Evolutionary conservation across 2,797 vertebrate genomes (phyloP).

Genomic region (Smutsia gigantea): DNA sequence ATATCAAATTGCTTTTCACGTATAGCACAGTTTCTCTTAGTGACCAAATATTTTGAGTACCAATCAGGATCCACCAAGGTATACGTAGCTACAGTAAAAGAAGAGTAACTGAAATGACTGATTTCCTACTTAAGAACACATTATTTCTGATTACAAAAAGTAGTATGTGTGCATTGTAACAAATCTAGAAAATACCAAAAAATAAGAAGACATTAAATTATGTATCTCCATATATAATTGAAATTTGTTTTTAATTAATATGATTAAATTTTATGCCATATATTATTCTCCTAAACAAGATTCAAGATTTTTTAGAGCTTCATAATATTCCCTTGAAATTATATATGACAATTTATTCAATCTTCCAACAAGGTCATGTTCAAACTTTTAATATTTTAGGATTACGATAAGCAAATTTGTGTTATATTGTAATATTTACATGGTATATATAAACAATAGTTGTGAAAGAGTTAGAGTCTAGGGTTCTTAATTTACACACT

Average conservation of each 20-base stretch:
- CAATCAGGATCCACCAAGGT: slow-evolving; percentile 40
- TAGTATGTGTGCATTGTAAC: neutral
- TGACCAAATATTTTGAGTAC: neutral
- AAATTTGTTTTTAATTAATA: slow-evolving; percentile 17
- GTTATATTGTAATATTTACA: neutral
- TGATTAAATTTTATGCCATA: neutral
- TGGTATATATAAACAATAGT: neutral
- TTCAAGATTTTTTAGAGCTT: neutral
- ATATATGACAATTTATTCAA: neutral
- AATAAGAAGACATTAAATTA: neutral
- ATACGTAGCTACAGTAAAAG: slow-evolving; percentile 19
- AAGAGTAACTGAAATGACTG: slow-evolving; percentile 44
- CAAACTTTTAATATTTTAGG: neutral
- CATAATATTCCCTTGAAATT: neutral
- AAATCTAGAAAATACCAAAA: slow-evolving; percentile 26
- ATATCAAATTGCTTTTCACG: slow-evolving; percentile 52
- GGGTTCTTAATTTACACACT: neutral
- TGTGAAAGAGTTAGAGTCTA: neutral
- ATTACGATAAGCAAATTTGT: neutral
- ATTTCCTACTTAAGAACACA: neutral
- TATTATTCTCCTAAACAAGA: neutral
- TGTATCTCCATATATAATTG: neutral
- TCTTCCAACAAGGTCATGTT: neutral
- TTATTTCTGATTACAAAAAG: neutral
- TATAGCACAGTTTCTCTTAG: slow-evolving; percentile 5